Base-by-base conservation (phyloP, 2,888 invertebrate species). In the Psylliodes chrysocephalus region DNA sequence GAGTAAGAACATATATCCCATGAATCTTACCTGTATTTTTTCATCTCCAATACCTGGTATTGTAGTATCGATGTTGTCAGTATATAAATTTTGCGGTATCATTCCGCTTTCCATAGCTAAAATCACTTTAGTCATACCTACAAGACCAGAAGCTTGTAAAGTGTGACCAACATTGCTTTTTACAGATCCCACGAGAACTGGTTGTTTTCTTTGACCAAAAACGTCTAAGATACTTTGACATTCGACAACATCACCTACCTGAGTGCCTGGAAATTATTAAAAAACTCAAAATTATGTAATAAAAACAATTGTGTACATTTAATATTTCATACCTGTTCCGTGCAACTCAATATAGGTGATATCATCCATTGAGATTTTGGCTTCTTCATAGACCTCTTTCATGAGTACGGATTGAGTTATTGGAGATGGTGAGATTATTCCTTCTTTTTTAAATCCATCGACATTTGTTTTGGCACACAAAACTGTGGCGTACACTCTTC, bases 311-410 rank as follows among this genome's bases (percentile, higher is more conserved):
- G 2, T 22, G 2, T 4, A 22, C 2, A 22, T 22, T 22, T 22
- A 22, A 22, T 22, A 6, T n/a, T 22, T 22, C 22, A 64, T 73
- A 72, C 92, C 92, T 53, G 93, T 92, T 68, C 92, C 91, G 72
- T 95, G 96, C 55, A 95, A 93, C 80, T 96, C 96, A 1, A 96
- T 87, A 78, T 90, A 96, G 68, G 88, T 88, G 55, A 96, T 84
- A 0, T 84, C 82, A 2, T 82, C 81, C 0, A 95, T 93, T 60
- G 89, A 86, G 15, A 96, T 82, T 51, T 88, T 86, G 66, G 91
- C 89, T 77, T 90, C 89, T 38, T 86, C 83, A 74, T 90, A 90
- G 75, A 90, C 87, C 74, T 89, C 87, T 0, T 83, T 80, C 1
- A 90, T 81, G 0, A 90, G 81, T 62, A 86, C 79, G 66, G 86